Evolutionary conservation across 2,888 invertebrate genomes (phyloP).

Genomic region (Scelioninae gen. 1): DNA sequence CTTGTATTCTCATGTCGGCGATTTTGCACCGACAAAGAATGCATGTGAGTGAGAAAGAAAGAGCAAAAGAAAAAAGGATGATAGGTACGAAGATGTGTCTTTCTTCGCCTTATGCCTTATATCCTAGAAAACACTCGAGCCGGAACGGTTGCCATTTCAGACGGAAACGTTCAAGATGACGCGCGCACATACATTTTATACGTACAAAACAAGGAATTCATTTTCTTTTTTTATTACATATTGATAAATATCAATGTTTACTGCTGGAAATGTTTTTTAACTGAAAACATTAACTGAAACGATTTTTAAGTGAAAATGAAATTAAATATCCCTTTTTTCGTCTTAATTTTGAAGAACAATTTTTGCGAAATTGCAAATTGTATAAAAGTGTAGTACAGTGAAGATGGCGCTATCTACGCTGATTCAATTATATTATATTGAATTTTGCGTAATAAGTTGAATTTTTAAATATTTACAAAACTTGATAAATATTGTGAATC

Average conservation of each 20-base stretch:
- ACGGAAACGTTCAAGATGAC: slow-evolving; percentile 56
- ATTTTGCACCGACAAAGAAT: slow-evolving; percentile 43
- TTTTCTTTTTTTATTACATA: background rate
- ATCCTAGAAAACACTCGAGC: slow-evolving; percentile 66
- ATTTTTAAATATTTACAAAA: no score
- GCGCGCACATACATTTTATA: slow-evolving; percentile 31
- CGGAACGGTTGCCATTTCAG: slow-evolving; percentile 67
- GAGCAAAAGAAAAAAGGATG: slow-evolving; percentile 4
- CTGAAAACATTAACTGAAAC: no score
- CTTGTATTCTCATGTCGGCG: slow-evolving; percentile 47
- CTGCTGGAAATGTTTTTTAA: background rate
- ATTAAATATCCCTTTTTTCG: no score
- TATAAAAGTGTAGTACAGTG: no score
- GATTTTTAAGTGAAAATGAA: background rate
- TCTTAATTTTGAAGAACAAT: no score
- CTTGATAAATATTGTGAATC: no score
- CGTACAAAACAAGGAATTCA: background rate
- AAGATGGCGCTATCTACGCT: no score
- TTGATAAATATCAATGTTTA: slow-evolving; percentile 23
- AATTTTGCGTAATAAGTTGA: no score
- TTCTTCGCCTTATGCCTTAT: slow-evolving; percentile 32
- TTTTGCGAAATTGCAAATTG: no score
- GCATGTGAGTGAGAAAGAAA: background rate
- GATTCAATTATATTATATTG: no score
- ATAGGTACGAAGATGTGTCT: slow-evolving; percentile 21